Conservation (phyloP, 2,888 invertebrate species). For the Megalurothrips usitatus region DNA sequence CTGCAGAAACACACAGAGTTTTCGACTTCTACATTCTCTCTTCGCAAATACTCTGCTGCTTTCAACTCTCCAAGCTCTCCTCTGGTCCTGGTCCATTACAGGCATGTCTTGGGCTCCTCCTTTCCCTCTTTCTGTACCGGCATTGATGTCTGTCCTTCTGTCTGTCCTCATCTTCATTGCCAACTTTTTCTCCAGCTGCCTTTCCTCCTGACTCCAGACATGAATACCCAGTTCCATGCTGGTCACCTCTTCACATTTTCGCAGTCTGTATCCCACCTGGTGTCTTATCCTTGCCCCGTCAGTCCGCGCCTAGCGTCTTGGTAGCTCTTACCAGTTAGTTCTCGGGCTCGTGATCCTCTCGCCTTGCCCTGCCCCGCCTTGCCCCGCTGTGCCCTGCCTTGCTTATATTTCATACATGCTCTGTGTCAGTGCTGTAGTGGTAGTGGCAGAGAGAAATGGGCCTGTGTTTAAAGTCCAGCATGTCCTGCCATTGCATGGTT, state of each 20-base stretch:
- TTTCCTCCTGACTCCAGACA: conserved; percentile 9
- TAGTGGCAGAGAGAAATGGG: too few relatives aligned
- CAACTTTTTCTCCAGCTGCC: conserved; percentile 1
- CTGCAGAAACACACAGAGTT: not conserved
- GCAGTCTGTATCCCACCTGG: not conserved
- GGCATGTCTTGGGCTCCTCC: conserved; percentile 19
- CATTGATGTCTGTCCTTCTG: not conserved
- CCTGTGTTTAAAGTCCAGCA: not conserved
- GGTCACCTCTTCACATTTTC: not conserved
- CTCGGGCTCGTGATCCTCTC: too few relatives aligned
- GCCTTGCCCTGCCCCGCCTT: too few relatives aligned
- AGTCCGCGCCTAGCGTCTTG: not conserved
- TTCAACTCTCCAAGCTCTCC: not conserved
- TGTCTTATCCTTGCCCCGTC: not conserved
- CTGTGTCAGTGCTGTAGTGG: too few relatives aligned
- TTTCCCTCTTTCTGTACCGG: not conserved
- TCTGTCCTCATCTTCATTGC: not conserved
- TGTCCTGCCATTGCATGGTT: not conserved
- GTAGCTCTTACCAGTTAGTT: too few relatives aligned
- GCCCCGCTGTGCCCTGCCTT: too few relatives aligned
- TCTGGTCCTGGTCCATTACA: not conserved
- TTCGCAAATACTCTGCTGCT: conserved; percentile 3
- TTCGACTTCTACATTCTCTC: not conserved
- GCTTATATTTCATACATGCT: too few relatives aligned
- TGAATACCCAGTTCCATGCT: not conserved